phyloP scores from a whole-genome alignment of 2,888 invertebrate species.

The Autographa pulchrina region DNA sequence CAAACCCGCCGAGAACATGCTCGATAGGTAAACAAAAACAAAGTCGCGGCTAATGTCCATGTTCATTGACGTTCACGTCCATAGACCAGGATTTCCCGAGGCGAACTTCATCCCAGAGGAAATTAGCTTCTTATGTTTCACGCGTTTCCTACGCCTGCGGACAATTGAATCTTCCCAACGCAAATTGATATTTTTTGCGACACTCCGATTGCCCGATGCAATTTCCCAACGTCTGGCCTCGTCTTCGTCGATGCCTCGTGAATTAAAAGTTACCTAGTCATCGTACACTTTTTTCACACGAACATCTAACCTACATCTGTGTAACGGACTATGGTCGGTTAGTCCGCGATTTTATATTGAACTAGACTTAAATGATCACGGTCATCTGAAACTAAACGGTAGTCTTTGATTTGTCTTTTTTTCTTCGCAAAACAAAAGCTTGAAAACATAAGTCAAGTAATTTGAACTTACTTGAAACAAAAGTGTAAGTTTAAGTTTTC shows the following conservation, averaged over 20 bases:
- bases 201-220: slow-evolving; percentile 73
- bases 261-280: slow-evolving; percentile 56
- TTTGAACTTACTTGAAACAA: slow-evolving; percentile 45
- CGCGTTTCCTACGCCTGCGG: slow-evolving; percentile 70
- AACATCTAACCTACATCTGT: slow-evolving; percentile 65
- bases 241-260: slow-evolving; percentile 48
- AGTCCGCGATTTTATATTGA: slow-evolving; percentile 51
- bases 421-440: slow-evolving; percentile 11
- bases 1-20: slow-evolving; percentile 29
- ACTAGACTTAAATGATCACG: slow-evolving; percentile 41
- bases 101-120: slow-evolving; percentile 78
- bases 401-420: slow-evolving; percentile 16
- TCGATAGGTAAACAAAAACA: slow-evolving; percentile 50
- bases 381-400: slow-evolving; percentile 9
- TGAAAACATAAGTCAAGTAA: slow-evolving; percentile 22
- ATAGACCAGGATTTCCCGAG: slow-evolving; percentile 75
- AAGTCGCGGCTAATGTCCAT: slow-evolving; percentile 52
- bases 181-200: slow-evolving; percentile 81
- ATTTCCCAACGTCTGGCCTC: slow-evolving; percentile 68
- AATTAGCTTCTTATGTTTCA: slow-evolving; percentile 83
- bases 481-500: slow-evolving; percentile 51
- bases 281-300: slow-evolving; percentile 60
- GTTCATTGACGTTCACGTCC: slow-evolving; percentile 66
- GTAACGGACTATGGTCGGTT: slow-evolving; percentile 65
- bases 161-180: slow-evolving; percentile 78